Evolutionary conservation across 2,888 invertebrate genomes (phyloP).

Genomic region (Dasypolia templi): DNA sequence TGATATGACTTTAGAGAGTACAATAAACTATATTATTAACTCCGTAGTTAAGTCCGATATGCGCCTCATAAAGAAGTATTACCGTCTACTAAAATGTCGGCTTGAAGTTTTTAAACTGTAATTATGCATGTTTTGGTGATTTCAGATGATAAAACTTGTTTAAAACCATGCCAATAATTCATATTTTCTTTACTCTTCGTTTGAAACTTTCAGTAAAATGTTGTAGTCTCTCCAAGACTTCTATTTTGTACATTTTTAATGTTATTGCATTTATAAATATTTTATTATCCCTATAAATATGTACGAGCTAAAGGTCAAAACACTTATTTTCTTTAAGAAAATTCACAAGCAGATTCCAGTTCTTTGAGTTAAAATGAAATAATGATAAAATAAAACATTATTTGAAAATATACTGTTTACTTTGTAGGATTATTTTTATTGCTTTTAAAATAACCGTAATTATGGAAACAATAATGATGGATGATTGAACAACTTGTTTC

Average conservation of each 20-base stretch:
- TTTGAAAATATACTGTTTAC: not conserved
- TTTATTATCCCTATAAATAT: not conserved
- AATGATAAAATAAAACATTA: not conserved
- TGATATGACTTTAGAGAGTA: slow-evolving; percentile 6
- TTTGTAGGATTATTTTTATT: slow-evolving; percentile 43
- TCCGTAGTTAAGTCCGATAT: not conserved
- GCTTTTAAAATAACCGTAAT: slow-evolving; percentile 37
- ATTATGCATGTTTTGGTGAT: slow-evolving; percentile 5
- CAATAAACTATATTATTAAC: slow-evolving; percentile 34
- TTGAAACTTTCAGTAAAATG: slow-evolving; percentile 6
- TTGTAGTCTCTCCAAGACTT: not conserved
- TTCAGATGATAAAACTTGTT: not conserved
- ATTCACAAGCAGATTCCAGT: not conserved
- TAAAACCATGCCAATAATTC: slow-evolving; percentile 1
- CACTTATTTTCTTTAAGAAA: not conserved
- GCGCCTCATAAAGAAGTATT: not conserved
- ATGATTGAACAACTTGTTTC: slow-evolving; percentile 42
- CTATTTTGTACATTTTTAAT: slow-evolving; percentile 4
- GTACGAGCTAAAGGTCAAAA: not conserved
- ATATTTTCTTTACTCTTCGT: not conserved
- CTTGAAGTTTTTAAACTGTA: not conserved
- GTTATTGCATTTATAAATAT: slow-evolving; percentile 2
- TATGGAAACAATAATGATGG: slow-evolving; percentile 37
- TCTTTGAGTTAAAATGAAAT: not conserved
- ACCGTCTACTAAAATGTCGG: not conserved